Percentiles rank a stretch among this genome's conserved stretches.
Conservation (phyloP, 2,797 vertebrate genomes). For the Neosilurus hyrtlii region DNA sequence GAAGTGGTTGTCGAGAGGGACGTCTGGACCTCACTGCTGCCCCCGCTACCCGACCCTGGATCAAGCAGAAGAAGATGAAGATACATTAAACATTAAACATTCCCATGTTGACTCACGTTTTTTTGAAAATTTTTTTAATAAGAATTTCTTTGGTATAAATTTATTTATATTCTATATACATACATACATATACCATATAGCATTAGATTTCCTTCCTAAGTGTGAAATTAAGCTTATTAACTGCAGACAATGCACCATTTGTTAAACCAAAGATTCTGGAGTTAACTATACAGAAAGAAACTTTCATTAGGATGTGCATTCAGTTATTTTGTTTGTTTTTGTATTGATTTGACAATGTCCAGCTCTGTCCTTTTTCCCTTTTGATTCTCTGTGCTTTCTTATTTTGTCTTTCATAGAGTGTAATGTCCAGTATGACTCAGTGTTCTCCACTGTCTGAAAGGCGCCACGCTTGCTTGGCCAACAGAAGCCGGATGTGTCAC, state of each 20-base stretch:
- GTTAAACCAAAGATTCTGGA: neutral
- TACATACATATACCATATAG: no score
- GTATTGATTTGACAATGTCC: neutral
- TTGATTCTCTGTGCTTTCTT: neutral
- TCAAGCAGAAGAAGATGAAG: no score
- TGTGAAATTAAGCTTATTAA: neutral
- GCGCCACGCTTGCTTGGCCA: conserved; percentile 65
- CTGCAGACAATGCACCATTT: no score
- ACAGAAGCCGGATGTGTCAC: conserved; percentile 74
- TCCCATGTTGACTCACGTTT: neutral
- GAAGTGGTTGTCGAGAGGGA: no score
- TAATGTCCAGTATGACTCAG: conserved; percentile 65
- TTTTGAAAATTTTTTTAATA: neutral
- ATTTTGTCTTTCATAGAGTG: conserved; percentile 31
- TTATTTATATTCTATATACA: neutral
- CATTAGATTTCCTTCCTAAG: neutral
- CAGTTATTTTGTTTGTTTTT: neutral
- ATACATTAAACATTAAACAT: neutral
- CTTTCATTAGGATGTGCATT: neutral
- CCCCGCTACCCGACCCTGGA: no score
- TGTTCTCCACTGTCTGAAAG: conserved; percentile 69
- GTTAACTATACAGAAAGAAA: neutral
- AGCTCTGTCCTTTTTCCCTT: conserved; percentile 6
- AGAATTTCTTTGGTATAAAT: neutral
- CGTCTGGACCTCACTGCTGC: no score